phyloP scores from a whole-genome alignment of 1,140 invertebrate species.

The Agrypnia vestita region DNA sequence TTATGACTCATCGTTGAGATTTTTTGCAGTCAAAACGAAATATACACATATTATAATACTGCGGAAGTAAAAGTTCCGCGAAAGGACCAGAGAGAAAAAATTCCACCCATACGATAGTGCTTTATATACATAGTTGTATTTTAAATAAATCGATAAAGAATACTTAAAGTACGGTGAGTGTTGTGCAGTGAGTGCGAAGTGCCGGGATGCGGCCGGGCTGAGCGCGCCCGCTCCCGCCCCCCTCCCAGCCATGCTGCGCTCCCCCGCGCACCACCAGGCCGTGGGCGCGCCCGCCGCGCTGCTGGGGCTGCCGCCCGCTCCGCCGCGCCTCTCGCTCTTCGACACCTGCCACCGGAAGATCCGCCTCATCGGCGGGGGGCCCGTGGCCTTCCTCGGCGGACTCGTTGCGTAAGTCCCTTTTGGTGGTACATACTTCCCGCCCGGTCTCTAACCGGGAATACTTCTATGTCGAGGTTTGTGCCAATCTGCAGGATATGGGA shows the following conservation, averaged over 20 bases:
- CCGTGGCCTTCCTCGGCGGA: conserved; percentile 78
- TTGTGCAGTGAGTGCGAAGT: conserved; percentile 59
- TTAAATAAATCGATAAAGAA: neutral
- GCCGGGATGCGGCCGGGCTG: conserved; percentile 62
- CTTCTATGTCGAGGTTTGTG: too few relatives aligned
- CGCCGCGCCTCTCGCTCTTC: conserved; percentile 76
- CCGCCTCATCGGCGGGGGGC: conserved; percentile 76
- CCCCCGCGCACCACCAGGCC: conserved; percentile 65
- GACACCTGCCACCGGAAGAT: conserved; percentile 83
- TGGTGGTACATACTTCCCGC: too few relatives aligned
- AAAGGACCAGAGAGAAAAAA: too few relatives aligned
- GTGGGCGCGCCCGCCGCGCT: conserved; percentile 64
- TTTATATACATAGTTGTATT: too few relatives aligned
- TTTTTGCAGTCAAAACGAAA: too few relatives aligned
- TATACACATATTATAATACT: too few relatives aligned
- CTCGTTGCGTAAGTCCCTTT: conserved; percentile 78
- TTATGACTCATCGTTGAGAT: too few relatives aligned
- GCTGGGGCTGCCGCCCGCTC: conserved; percentile 68
- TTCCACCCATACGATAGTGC: too few relatives aligned
- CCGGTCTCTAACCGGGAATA: too few relatives aligned
- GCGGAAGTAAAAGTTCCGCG: too few relatives aligned
- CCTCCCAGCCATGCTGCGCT: conserved; percentile 69
- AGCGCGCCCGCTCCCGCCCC: conserved; percentile 58
- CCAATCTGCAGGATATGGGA: too few relatives aligned
- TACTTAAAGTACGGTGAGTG: too few relatives aligned